Evolutionary conservation across 1,140 invertebrate genomes (phyloP).

Genomic region (Scaptomyza hsui): DNA sequence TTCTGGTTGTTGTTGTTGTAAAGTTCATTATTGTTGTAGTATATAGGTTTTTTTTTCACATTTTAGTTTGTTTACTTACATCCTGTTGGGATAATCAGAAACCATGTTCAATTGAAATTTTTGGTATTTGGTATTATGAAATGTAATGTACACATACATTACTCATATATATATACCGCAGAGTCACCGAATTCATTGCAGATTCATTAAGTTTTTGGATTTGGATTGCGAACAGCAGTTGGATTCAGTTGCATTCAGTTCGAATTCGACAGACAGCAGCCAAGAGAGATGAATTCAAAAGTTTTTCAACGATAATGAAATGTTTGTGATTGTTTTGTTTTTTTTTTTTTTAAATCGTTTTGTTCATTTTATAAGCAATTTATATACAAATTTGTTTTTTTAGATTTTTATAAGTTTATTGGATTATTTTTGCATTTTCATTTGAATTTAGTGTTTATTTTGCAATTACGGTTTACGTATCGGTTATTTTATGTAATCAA

Average conservation of each 20-base stretch:
- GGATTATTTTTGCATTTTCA: slow-evolving; percentile 3
- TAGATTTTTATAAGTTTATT: slow-evolving; percentile 18
- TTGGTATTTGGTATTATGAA: slow-evolving; percentile 44
- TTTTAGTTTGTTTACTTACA: slow-evolving; percentile 72
- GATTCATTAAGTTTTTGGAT: no score
- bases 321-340: slow-evolving; percentile 51
- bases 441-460: slow-evolving; percentile 25
- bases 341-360: slow-evolving; percentile 42
- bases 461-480: slow-evolving; percentile 17
- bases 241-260: slow-evolving; percentile 24
- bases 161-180: slow-evolving; percentile 50
- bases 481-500: slow-evolving; percentile 10
- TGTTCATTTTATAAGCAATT: slow-evolving; percentile 29
- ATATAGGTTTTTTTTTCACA: slow-evolving; percentile 21
- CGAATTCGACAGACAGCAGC: slow-evolving; percentile 28
- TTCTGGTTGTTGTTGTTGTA: slow-evolving; percentile 18
- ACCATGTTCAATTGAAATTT: slow-evolving; percentile 68
- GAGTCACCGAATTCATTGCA: slow-evolving; percentile 50
- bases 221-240: slow-evolving; percentile 6
- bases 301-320: slow-evolving; percentile 33
- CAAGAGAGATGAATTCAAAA: slow-evolving; percentile 27
- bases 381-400: slow-evolving; percentile 13
- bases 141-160: slow-evolving; percentile 56
- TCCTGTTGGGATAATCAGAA: slow-evolving; percentile 69
- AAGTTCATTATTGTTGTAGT: neutral